A percentile compares a stretch with the other conserved stretches of the same genome.
Conservation (phyloP, 2,797 vertebrate genomes). For the Hypotaenidia okinawae region DNA sequence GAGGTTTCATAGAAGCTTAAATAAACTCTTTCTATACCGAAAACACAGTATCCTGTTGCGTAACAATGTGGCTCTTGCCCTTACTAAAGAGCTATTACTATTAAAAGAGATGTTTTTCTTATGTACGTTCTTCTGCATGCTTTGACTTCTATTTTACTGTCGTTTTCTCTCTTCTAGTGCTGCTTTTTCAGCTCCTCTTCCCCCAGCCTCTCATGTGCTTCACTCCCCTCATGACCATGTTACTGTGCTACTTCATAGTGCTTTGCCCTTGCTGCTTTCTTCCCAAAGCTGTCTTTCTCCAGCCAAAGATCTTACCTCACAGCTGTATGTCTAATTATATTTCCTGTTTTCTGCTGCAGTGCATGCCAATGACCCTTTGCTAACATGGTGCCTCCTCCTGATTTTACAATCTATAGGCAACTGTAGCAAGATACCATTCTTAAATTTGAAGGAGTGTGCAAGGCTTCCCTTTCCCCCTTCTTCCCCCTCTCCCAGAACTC, state of each 20-base stretch:
- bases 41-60: background rate
- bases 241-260: background rate
- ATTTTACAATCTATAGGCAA: background rate
- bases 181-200: background rate
- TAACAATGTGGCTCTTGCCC: background rate
- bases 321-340: background rate
- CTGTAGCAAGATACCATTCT: background rate
- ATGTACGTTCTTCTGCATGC: background rate
- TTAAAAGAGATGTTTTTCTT: background rate
- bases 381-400: background rate
- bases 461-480: background rate
- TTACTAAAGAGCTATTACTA: background rate
- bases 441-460: background rate
- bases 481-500: too few species aligned
- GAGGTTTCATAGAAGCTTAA: background rate
- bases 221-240: background rate
- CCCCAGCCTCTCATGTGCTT: background rate
- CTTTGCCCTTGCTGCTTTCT: background rate
- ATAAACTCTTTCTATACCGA: background rate
- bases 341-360: background rate
- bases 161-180: background rate
- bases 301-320: slow-evolving; percentile 8
- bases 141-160: background rate
- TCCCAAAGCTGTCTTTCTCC: background rate
- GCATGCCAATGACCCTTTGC: background rate